Conservation (phyloP, 2,113 vertebrate species). For the Octodon degus region DNA sequence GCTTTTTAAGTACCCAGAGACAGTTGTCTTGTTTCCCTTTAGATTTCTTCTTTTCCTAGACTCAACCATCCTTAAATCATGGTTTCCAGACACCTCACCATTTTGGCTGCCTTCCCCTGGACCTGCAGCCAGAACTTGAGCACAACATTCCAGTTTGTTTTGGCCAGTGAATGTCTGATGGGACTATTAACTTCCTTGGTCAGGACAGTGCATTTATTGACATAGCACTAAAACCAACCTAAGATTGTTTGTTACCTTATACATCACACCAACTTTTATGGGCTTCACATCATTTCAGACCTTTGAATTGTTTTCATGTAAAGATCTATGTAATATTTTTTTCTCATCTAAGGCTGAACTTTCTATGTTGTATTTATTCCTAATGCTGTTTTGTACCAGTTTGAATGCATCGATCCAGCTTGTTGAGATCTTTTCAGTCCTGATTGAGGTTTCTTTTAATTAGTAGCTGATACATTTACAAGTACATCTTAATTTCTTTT, state of each 20-base stretch:
- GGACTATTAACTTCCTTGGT: slow-evolving; percentile 59
- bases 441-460: neutral
- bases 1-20: slow-evolving; percentile 55
- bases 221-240: slow-evolving; percentile 65
- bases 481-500: neutral
- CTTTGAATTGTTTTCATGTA: slow-evolving; percentile 18
- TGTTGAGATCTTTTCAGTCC: neutral
- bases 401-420: neutral
- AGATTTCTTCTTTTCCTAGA: slow-evolving; percentile 40
- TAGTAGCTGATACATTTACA: neutral
- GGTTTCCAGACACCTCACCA: slow-evolving; percentile 66
- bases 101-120: slow-evolving; percentile 44
- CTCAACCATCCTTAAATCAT: slow-evolving; percentile 50
- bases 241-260: slow-evolving; percentile 30
- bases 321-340: neutral
- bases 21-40: slow-evolving; percentile 26
- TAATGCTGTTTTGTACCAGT: neutral
- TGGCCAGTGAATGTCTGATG: slow-evolving; percentile 69
- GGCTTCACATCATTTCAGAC: neutral
- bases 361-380: neutral
- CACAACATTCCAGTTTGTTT: slow-evolving; percentile 69
- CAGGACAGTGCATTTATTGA: slow-evolving; percentile 58
- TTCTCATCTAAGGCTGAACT: neutral
- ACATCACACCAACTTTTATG: slow-evolving; percentile 51
- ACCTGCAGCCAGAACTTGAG: neutral